phyloP scores from a whole-genome alignment of 2,113 vertebrate genomes.

The Thunnus maccoyii region DNA sequence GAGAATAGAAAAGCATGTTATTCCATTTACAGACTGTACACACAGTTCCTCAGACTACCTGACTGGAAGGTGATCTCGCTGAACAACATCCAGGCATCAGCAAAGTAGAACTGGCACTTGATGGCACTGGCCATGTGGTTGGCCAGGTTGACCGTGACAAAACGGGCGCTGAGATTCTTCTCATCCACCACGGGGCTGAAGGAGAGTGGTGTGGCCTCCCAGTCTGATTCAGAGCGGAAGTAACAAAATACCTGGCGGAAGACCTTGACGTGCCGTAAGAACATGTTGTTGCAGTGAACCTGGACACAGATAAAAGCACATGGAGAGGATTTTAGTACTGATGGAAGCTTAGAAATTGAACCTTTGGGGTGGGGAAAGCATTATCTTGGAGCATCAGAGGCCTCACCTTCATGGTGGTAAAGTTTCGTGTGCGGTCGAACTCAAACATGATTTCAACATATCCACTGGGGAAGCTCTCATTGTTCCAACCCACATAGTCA shows the following conservation, averaged over 20 bases:
- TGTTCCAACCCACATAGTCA: conserved; percentile 97
- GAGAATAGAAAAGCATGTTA: background rate
- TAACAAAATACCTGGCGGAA: conserved; percentile 95
- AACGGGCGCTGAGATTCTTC: conserved; percentile 92
- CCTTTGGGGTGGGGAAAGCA: background rate
- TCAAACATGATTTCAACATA: conserved; percentile 97
- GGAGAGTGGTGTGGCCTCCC: conserved; percentile 88
- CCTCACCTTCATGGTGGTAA: conserved; percentile 96
- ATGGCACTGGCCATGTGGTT: conserved; percentile 97
- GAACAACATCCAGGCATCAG: conserved; percentile 98
- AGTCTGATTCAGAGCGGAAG: conserved; percentile 93
- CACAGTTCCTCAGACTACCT: conserved; percentile 80
- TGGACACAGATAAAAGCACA: conserved; percentile 59
- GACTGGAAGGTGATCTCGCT: conserved; percentile 99
- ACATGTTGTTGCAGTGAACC: conserved; percentile 99
- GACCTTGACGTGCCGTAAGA: conserved; percentile 90
- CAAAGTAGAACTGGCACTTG: conserved; percentile 97
- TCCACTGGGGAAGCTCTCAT: conserved; percentile 89
- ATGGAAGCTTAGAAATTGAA: background rate
- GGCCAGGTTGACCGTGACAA: conserved; percentile 92
- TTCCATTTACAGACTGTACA: background rate
- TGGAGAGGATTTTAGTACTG: background rate
- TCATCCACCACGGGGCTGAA: conserved; percentile 91
- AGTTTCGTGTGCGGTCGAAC: conserved; percentile 96
- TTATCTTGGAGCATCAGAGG: background rate